These are phyloP conservation scores for Paracanthobrama guichenoti DNA, from an alignment of 2,113 vertebrate species.

Conservation along the genomic window DNA sequence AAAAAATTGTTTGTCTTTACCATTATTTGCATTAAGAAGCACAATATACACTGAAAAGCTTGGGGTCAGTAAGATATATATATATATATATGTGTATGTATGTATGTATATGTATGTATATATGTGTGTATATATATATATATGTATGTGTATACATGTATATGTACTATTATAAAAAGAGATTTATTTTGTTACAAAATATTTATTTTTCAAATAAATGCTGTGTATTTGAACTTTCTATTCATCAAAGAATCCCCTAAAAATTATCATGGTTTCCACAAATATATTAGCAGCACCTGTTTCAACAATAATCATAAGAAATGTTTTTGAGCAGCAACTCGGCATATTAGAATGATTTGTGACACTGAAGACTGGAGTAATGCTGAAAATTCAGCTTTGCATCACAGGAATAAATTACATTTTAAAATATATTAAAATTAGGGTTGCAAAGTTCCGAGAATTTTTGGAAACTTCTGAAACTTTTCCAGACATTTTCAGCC, in stretches of 20 bases:
- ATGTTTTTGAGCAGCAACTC: not conserved
- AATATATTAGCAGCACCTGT: not conserved
- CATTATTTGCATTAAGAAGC: not conserved
- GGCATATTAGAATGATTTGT: not conserved
- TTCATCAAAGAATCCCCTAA: not conserved
- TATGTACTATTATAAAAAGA: too few species aligned
- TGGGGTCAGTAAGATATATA: not conserved
- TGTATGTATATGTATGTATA: too few species aligned
- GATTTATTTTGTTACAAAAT: too few species aligned
- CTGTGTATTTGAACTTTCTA: not conserved
- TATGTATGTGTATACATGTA: too few species aligned
- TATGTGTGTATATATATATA: too few species aligned
- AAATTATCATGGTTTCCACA: not conserved
- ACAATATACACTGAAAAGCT: not conserved
- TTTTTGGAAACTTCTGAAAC: too few species aligned
- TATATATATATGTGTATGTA: too few species aligned
- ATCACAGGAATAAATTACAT: not conserved
- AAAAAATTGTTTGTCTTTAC: too few species aligned
- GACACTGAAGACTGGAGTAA: not conserved
- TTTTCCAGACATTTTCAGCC: too few species aligned
- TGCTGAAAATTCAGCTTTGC: not conserved
- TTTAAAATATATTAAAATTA: not conserved
- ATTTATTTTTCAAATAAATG: not conserved
- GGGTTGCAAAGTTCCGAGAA: too few species aligned
- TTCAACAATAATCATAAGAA: not conserved